A percentile compares a stretch with the other conserved stretches of the same genome.
Conservation (phyloP, 2,113 vertebrate species). For the Paralichthys olivaceus region DNA sequence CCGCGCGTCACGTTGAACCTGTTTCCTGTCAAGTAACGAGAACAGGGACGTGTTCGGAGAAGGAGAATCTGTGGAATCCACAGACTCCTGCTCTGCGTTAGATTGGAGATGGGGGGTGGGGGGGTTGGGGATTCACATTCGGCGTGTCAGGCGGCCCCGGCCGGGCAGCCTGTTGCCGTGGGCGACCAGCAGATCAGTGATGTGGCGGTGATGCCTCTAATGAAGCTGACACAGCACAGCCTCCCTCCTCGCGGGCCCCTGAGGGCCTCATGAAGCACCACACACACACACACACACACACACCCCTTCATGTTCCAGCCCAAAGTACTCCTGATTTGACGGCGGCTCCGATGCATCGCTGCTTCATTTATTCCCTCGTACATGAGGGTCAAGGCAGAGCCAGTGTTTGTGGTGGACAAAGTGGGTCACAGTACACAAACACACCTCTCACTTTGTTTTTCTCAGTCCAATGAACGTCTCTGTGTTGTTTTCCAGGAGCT, state of each 20-base stretch:
- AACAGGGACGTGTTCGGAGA: constrained; percentile 10
- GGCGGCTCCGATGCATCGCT: constrained; percentile 47
- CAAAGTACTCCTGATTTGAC: constrained; percentile 56
- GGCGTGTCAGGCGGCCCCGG: constrained; percentile 57
- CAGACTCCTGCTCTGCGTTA: constrained; percentile 42
- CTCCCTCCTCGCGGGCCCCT: constrained; percentile 67
- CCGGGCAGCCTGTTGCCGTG: constrained; percentile 69
- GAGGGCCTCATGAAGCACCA: constrained; percentile 60
- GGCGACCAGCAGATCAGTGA: constrained; percentile 79
- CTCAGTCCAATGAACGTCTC: constrained; percentile 43
- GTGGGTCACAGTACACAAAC: constrained; percentile 64
- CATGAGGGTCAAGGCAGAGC: constrained; percentile 33
- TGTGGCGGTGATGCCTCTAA: constrained; percentile 83
- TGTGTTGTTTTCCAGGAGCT: constrained; percentile 76
- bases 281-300: constrained; percentile 21
- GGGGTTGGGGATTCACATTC: constrained; percentile 52
- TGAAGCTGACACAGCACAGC: constrained; percentile 84
- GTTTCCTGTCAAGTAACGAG: constrained; percentile 10
- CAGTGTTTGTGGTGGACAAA: constrained; percentile 55
- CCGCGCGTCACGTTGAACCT: background rate
- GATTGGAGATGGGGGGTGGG: background rate
- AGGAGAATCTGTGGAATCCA: constrained; percentile 6
- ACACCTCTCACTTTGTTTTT: constrained; percentile 15
- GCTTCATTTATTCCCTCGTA: constrained; percentile 59
- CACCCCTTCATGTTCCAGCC: constrained; percentile 32